phyloP scores from a whole-genome alignment of 2,888 invertebrate species.

The Diarsia brunnea region DNA sequence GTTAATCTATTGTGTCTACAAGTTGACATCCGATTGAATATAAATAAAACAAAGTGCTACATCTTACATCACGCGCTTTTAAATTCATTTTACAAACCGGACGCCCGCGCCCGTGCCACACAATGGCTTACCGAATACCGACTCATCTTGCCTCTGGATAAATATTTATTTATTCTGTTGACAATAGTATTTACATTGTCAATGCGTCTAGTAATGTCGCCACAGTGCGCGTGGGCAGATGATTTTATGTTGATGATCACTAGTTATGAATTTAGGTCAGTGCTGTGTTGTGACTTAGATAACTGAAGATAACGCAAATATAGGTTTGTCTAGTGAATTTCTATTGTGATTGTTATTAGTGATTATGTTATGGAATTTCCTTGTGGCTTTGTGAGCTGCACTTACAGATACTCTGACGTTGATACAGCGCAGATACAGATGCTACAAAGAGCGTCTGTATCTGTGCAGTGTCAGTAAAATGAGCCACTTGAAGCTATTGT shows the following conservation, averaged over 20 bases:
- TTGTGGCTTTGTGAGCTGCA: background rate
- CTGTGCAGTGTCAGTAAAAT: background rate
- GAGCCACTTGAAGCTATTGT: background rate
- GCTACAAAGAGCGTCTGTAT: background rate
- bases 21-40: slow-evolving; percentile 61
- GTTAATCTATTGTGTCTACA: slow-evolving; percentile 62
- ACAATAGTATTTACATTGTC: slow-evolving; percentile 89
- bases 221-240: slow-evolving; percentile 82
- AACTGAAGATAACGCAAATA: slow-evolving; percentile 68
- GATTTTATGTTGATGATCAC: slow-evolving; percentile 84
- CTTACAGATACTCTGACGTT: background rate
- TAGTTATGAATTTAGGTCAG: slow-evolving; percentile 85
- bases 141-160: slow-evolving; percentile 87
- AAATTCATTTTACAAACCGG: slow-evolving; percentile 75
- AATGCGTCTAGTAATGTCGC: slow-evolving; percentile 82
- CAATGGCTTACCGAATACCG: slow-evolving; percentile 81
- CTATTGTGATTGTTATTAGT: slow-evolving; percentile 4
- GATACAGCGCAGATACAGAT: background rate
- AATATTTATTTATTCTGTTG: slow-evolving; percentile 90
- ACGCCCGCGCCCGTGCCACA: slow-evolving; percentile 77
- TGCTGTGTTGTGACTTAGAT: slow-evolving; percentile 74
- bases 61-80: slow-evolving; percentile 76
- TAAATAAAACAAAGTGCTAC: slow-evolving; percentile 63
- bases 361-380: background rate
- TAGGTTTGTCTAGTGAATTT: slow-evolving; percentile 53